Evolutionary conservation across 2,797 vertebrate species (phyloP).

Genomic region (Lophotriccus pileatus): DNA sequence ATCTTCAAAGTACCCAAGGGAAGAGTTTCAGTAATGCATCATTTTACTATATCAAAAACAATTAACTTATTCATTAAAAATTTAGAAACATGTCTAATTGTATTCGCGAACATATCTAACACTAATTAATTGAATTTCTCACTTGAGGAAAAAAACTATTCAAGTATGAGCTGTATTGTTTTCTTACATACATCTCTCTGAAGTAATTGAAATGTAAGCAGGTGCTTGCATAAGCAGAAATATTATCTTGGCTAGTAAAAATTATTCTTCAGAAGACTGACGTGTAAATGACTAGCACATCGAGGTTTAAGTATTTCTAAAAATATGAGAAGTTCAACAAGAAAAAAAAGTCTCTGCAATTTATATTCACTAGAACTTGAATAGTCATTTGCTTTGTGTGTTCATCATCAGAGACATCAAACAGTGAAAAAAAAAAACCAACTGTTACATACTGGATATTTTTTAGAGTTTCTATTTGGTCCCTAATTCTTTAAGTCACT

Average conservation of each 20-base stretch:
- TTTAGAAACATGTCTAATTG: conserved; percentile 23
- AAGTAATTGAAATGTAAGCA: background rate
- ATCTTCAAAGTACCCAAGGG: background rate
- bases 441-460: background rate
- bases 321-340: background rate
- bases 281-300: background rate
- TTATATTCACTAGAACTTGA: background rate
- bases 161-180: background rate
- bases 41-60: conserved; percentile 25
- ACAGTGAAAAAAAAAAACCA: background rate
- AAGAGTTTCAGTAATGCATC: background rate
- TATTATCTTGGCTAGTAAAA: background rate
- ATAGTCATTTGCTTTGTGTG: background rate
- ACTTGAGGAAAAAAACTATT: conserved; percentile 2
- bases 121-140: conserved; percentile 33
- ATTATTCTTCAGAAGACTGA: background rate
- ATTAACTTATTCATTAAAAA: conserved; percentile 46
- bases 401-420: background rate
- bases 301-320: background rate
- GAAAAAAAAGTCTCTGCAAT: background rate
- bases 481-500: background rate
- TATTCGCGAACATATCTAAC: background rate
- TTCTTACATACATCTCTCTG: background rate
- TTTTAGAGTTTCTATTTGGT: background rate
- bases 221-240: background rate